Evolutionary conservation across 2,113 vertebrate species (phyloP), one percentile per base, ranked within the genome.

Genomic region (Thomomys bottae): DNA sequence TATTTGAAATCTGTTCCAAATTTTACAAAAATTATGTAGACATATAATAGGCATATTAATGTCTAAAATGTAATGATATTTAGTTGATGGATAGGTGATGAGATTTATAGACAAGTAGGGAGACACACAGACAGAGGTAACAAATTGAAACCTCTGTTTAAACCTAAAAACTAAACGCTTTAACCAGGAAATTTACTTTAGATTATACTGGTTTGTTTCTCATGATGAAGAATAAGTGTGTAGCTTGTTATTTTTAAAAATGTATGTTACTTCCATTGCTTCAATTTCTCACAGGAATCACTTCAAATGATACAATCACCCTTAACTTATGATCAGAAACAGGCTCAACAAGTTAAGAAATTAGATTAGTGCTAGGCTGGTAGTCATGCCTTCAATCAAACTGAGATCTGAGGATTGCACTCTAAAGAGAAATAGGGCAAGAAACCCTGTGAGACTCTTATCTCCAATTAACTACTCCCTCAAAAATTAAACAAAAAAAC

Each of bases 241-340:
- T 61, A 23, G 54, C 11, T 68, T 68, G 34, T 77, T 85, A 87
- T 63, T 42, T 21, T 67, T 38, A 38, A 26, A 87, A 88, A 61
- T 76, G 75, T 34, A 92, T 70, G 45, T 68, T 88, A 54, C 23
- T 64, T 78, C 79, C 17, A 66, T 79, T 85, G 64, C 83, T 92
- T 85, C 82, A 88, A 73, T 89, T 61, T 76, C 71, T 85, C 73
- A 67, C 3, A 87, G 85, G 30, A 87, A 76, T 81, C 66, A 86
- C 83, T 82, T 82, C 15, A 66, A 67, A 77, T 86, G 15, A 23
- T 73, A 78, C 82, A 88, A 75, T 70, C 23, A 73, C 45, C 20
- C 76, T 26, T 40, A 88, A 91, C 90, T 90, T 92, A 90, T 40
- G 42, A 92, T 82, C 49, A 23, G 38, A 87, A 91, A 89, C 9